Percentiles rank a stretch among this genome's conserved stretches.
These are phyloP conservation scores for Xyliphius kryptos DNA, from an alignment of 2,113 vertebrate genomes.

Conservation along the genomic window DNA sequence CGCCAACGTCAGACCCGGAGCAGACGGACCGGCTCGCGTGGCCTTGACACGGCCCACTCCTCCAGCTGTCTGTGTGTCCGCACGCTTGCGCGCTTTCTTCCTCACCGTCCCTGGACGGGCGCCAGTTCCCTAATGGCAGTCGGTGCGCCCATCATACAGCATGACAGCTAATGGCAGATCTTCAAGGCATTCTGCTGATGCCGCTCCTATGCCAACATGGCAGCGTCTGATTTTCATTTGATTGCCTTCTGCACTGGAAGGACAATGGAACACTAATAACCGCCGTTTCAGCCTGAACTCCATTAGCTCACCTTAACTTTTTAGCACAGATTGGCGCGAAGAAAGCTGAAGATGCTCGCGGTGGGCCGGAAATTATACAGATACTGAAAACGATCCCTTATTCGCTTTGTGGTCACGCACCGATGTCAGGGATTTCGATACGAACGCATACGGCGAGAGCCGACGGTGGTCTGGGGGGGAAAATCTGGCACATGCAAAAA, in stretches of 20 bases:
- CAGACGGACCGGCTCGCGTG: conserved; percentile 43
- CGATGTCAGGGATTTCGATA: too few species aligned
- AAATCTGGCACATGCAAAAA: too few species aligned
- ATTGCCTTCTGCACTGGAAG: conserved; percentile 13
- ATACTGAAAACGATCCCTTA: too few species aligned
- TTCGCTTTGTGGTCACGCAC: too few species aligned
- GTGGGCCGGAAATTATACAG: background rate
- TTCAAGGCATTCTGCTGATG: conserved; percentile 44
- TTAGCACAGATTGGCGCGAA: background rate
- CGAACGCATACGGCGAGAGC: too few species aligned
- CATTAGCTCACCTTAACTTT: background rate
- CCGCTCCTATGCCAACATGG: conserved; percentile 36
- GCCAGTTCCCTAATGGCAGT: conserved; percentile 41
- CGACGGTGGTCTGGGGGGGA: too few species aligned
- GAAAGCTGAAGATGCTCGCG: background rate
- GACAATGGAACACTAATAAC: background rate
- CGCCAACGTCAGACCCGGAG: conserved; percentile 24
- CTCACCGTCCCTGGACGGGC: conserved; percentile 34
- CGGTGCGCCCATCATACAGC: conserved; percentile 41
- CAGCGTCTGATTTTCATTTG: conserved; percentile 34
- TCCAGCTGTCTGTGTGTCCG: conserved; percentile 41
- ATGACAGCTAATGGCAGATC: conserved; percentile 37
- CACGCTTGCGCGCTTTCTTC: conserved; percentile 1
- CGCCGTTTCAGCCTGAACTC: background rate
- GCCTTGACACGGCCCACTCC: conserved; percentile 39